Percentiles rank a stretch among this genome's conserved stretches.
These are phyloP conservation scores for Euura lappo DNA, from an alignment of 1,140 invertebrate species.

Conservation along the genomic window DNA sequence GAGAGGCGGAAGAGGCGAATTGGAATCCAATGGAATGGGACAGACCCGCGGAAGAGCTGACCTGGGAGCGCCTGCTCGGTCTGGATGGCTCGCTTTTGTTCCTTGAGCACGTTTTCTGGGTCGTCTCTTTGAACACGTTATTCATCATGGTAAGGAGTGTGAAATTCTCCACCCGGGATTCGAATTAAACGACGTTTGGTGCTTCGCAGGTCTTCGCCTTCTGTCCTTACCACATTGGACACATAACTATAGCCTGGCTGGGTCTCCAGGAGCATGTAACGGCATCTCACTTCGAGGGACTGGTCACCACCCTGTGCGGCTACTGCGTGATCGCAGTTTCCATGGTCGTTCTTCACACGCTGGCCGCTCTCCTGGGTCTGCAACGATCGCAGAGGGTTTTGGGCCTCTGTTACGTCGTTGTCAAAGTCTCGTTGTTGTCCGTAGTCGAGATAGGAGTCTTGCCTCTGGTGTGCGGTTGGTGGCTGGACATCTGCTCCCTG, in stretches of 20 bases:
- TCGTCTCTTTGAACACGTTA: conserved; percentile 94
- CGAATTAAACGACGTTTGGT: neutral
- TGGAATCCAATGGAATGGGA: conserved; percentile 99
- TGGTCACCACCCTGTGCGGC: conserved; percentile 91
- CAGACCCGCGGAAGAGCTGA: conserved; percentile 94
- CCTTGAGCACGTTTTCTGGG: conserved; percentile 99
- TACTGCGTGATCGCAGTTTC: conserved; percentile 90
- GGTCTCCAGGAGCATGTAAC: conserved; percentile 78
- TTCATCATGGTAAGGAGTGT: conserved; percentile 82
- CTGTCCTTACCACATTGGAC: conserved; percentile 94
- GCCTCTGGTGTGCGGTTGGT: conserved; percentile 97
- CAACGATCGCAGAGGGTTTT: conserved; percentile 83
- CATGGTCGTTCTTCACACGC: conserved; percentile 83
- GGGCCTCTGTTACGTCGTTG: conserved; percentile 95
- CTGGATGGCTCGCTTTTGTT: conserved; percentile 97
- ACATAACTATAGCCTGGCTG: conserved; percentile 78
- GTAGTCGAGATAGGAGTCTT: conserved; percentile 97
- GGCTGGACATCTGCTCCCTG: conserved; percentile 97
- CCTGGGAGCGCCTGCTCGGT: conserved; percentile 95
- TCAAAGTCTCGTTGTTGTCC: conserved; percentile 92
- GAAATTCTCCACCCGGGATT: conserved; percentile 22
- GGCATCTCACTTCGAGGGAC: conserved; percentile 88
- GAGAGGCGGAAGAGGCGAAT: conserved; percentile 85
- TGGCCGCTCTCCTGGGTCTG: conserved; percentile 77
- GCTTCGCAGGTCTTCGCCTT: conserved; percentile 81